A percentile compares a stretch with the other conserved stretches of the same genome.
Conservation (phyloP, 2,888 invertebrate species). For the Cerceris rybyensis region DNA sequence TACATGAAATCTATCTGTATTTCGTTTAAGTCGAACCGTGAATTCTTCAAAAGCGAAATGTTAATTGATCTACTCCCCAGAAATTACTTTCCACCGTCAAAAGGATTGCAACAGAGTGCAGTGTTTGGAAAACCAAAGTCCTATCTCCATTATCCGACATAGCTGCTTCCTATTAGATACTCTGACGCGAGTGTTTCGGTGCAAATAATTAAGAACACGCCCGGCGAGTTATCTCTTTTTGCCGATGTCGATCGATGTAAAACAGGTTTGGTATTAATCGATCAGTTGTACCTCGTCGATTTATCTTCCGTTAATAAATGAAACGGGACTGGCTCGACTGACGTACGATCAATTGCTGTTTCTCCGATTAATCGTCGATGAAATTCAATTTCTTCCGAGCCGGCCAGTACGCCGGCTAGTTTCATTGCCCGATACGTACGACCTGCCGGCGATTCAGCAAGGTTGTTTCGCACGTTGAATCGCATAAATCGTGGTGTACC, state of each 20-base stretch:
- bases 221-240: neutral
- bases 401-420: neutral
- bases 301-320: conserved; percentile 39
- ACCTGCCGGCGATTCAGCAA: conserved; percentile 7
- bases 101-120: too few species aligned
- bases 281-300: conserved; percentile 38
- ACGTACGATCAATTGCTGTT: conserved; percentile 49
- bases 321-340: conserved; percentile 37
- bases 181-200: conserved; percentile 57
- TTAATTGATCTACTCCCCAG: too few species aligned
- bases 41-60: too few species aligned
- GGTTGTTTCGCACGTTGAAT: neutral
- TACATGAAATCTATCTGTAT: too few species aligned
- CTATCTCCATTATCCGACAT: too few species aligned
- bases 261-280: conserved; percentile 47
- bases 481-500: neutral
- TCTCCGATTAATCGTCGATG: conserved; percentile 42
- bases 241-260: conserved; percentile 23
- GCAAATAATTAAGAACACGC: conserved; percentile 70
- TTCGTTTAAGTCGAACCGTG: too few species aligned
- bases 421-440: conserved; percentile 16
- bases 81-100: too few species aligned
- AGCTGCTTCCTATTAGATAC: neutral
- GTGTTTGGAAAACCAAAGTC: too few species aligned
- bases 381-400: conserved; percentile 40